These are phyloP conservation scores for Diarsia brunnea DNA, from an alignment of 2,888 invertebrate genomes.

Conservation along the genomic window DNA sequence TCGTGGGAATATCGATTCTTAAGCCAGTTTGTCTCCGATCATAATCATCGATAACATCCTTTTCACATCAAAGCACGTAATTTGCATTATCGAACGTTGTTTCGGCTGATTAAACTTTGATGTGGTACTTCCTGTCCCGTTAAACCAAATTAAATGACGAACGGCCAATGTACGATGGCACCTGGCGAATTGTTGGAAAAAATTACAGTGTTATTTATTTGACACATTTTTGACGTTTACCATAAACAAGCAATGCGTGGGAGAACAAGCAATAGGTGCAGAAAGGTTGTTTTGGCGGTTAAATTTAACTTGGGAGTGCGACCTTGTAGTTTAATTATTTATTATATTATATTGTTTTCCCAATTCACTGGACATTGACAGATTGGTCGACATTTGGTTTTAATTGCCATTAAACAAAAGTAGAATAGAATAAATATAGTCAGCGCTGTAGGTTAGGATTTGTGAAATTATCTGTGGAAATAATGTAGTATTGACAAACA, in stretches of 20 bases:
- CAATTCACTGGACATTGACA: too few species aligned
- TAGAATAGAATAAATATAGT: too few species aligned
- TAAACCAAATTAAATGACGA: slow-evolving; percentile 52
- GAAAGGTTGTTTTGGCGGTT: background rate
- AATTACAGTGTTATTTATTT: slow-evolving; percentile 5
- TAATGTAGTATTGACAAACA: background rate
- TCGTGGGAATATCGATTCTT: slow-evolving; percentile 56
- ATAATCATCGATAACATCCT: slow-evolving; percentile 60
- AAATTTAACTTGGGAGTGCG: too few species aligned
- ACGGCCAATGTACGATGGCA: slow-evolving; percentile 18
- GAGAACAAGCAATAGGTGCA: too few species aligned
- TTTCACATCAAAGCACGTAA: slow-evolving; percentile 51
- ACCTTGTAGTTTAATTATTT: too few species aligned
- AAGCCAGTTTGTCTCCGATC: slow-evolving; percentile 57
- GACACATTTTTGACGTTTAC: slow-evolving; percentile 26
- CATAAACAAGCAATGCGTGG: slow-evolving; percentile 14
- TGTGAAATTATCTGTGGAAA: background rate
- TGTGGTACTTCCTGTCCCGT: slow-evolving; percentile 59
- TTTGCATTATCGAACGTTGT: slow-evolving; percentile 63
- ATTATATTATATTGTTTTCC: too few species aligned
- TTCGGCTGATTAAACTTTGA: slow-evolving; percentile 59
- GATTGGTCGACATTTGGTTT: too few species aligned
- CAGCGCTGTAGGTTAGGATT: too few species aligned
- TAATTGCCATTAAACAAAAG: too few species aligned
- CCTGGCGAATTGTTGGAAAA: background rate